These are phyloP conservation scores for Sula dactylatra DNA, from an alignment of 2,113 vertebrate genomes.

Conservation along the genomic window DNA sequence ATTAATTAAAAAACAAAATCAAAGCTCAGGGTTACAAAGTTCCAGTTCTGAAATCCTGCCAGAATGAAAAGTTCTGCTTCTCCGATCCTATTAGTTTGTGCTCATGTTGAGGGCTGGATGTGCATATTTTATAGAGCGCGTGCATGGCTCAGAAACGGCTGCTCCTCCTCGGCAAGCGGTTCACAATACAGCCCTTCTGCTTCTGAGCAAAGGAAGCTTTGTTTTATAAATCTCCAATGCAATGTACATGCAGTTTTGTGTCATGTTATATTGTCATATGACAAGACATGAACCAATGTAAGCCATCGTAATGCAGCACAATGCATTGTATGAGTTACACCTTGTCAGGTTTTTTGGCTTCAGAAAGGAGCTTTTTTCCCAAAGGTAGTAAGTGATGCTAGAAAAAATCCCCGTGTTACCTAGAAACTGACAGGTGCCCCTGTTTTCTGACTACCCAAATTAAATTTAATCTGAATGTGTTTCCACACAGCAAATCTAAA, in stretches of 20 bases:
- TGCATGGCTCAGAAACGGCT: background rate
- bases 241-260: slow-evolving; percentile 65
- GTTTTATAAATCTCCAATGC: slow-evolving; percentile 71
- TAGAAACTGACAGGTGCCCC: slow-evolving; percentile 54
- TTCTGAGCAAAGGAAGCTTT: slow-evolving; percentile 52
- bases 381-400: slow-evolving; percentile 63
- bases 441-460: slow-evolving; percentile 67
- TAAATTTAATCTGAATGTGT: slow-evolving; percentile 61
- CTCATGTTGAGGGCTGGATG: slow-evolving; percentile 29
- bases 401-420: slow-evolving; percentile 63
- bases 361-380: slow-evolving; percentile 62
- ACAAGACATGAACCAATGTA: slow-evolving; percentile 70
- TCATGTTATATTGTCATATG: slow-evolving; percentile 75
- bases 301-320: slow-evolving; percentile 56
- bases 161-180: background rate
- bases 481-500: slow-evolving; percentile 10
- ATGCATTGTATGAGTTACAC: slow-evolving; percentile 65
- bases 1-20: slow-evolving; percentile 73
- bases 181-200: slow-evolving; percentile 28
- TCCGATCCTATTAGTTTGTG: background rate
- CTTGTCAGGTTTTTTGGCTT: slow-evolving; percentile 68
- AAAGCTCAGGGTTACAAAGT: slow-evolving; percentile 58
- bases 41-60: slow-evolving; percentile 39
- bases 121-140: slow-evolving; percentile 54
- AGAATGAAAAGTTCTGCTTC: slow-evolving; percentile 50